Percentiles rank a stretch among this genome's conserved stretches.
These are phyloP conservation scores for Oscheius sp. DNA, from an alignment of 2,888 invertebrate species.

Conservation along the genomic window DNA sequence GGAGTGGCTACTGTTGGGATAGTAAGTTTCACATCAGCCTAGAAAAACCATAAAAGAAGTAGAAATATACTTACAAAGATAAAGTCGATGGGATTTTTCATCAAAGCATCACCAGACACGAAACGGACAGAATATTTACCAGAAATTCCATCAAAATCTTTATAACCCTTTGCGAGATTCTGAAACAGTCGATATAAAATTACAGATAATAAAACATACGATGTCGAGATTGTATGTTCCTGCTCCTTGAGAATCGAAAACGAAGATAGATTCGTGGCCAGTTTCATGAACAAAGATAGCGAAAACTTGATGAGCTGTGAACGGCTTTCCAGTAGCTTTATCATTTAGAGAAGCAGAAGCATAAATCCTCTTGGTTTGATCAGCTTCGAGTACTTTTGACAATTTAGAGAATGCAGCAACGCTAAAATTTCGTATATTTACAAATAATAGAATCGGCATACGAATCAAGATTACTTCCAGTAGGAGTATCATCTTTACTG, in stretches of 20 bases:
- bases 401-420: constrained; percentile 83
- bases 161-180: constrained; percentile 84
- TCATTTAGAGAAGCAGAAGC: constrained; percentile 86
- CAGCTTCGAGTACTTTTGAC: constrained; percentile 82
- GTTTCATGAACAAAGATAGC: constrained; percentile 82
- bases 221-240: constrained; percentile 87
- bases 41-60: neutral
- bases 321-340: constrained; percentile 79
- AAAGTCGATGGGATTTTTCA: constrained; percentile 91
- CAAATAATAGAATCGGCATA: neutral
- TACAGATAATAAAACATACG: constrained; percentile 76
- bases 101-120: constrained; percentile 89
- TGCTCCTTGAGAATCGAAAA: constrained; percentile 82
- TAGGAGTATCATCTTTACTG: constrained; percentile 76
- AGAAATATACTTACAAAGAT: constrained; percentile 77
- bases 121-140: constrained; percentile 86
- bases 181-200: constrained; percentile 64
- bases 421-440: constrained; percentile 74
- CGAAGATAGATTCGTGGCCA: constrained; percentile 89
- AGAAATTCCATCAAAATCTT: constrained; percentile 83
- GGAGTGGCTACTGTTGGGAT: constrained; percentile 78
- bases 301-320: constrained; percentile 83
- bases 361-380: constrained; percentile 88
- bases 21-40: constrained; percentile 81
- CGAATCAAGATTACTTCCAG: constrained; percentile 76